These are phyloP conservation scores for Vanessa atalanta DNA, from an alignment of 1,140 invertebrate species.

Conservation along the genomic window DNA sequence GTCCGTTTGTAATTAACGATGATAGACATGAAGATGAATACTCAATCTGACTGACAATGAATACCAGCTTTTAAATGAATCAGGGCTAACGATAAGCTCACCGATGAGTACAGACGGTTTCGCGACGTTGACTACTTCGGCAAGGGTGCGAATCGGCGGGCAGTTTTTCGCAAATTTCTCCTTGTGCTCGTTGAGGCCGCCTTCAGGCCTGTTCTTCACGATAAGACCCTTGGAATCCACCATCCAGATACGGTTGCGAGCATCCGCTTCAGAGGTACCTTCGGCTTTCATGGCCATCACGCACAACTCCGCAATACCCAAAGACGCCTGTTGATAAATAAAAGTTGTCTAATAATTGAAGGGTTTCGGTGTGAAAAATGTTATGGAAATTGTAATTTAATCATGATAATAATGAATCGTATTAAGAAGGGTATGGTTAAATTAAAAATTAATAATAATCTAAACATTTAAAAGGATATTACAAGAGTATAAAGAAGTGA, in stretches of 20 bases:
- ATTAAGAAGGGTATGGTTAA: too few relatives aligned
- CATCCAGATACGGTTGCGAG: slow-evolving; percentile 88
- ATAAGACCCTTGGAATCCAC: slow-evolving; percentile 86
- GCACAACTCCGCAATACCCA: slow-evolving; percentile 93
- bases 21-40: too few relatives aligned
- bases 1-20: too few relatives aligned
- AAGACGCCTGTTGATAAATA: slow-evolving; percentile 83
- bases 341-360: slow-evolving; percentile 12
- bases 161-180: slow-evolving; percentile 87
- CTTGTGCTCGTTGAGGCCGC: slow-evolving; percentile 90
- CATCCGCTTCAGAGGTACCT: slow-evolving; percentile 87
- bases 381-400: too few relatives aligned
- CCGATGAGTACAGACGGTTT: slow-evolving; percentile 94
- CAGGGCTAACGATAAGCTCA: slow-evolving; percentile 49
- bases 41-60: too few relatives aligned
- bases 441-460: too few relatives aligned
- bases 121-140: slow-evolving; percentile 88
- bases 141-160: slow-evolving; percentile 85
- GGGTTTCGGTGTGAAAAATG: neutral
- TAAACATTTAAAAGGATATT: too few relatives aligned
- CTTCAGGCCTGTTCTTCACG: slow-evolving; percentile 88
- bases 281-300: slow-evolving; percentile 93
- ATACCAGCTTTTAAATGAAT: too few relatives aligned
- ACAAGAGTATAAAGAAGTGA: too few relatives aligned
- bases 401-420: too few relatives aligned